These are phyloP conservation scores for Popillia japonica DNA, from an alignment of 1,140 invertebrate species.

Conservation along the genomic window DNA sequence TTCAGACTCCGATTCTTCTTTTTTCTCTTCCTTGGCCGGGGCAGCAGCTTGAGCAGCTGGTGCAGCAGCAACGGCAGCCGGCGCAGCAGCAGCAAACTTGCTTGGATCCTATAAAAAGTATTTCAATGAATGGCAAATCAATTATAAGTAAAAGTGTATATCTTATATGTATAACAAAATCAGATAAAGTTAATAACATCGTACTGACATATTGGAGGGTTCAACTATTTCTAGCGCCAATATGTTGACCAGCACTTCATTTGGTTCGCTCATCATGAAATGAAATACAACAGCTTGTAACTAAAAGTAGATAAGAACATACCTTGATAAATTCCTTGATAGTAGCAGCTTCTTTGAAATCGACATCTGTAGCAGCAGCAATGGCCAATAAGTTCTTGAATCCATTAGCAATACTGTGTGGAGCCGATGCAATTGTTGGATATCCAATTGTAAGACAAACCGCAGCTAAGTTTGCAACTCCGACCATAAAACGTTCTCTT, in stretches of 20 bases:
- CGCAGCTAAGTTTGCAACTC: slow-evolving; percentile 94
- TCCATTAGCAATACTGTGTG: slow-evolving; percentile 96
- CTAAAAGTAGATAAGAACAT: not conserved
- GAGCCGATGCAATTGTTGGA: slow-evolving; percentile 94
- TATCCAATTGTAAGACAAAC: slow-evolving; percentile 94
- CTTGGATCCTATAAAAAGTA: slow-evolving; percentile 79
- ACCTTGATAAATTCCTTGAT: slow-evolving; percentile 92
- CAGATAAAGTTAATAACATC: slow-evolving; percentile 46
- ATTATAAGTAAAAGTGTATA: too few species aligned
- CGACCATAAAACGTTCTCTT: slow-evolving; percentile 87
- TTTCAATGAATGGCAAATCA: too few species aligned
- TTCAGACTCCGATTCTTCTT: slow-evolving; percentile 81
- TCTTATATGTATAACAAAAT: not conserved
- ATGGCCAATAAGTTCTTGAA: slow-evolving; percentile 98
- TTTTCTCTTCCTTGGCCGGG: slow-evolving; percentile 74
- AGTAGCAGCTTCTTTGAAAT: slow-evolving; percentile 92
- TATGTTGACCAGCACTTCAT: slow-evolving; percentile 51
- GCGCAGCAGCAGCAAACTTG: slow-evolving; percentile 80
- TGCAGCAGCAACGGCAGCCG: slow-evolving; percentile 67
- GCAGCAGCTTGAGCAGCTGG: slow-evolving; percentile 69
- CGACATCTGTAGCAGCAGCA: slow-evolving; percentile 93
- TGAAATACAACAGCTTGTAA: slow-evolving; percentile 3
- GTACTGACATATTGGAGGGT: slow-evolving; percentile 56
- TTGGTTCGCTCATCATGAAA: slow-evolving; percentile 38
- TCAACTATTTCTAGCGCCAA: slow-evolving; percentile 62